Evolutionary conservation across 2,888 invertebrate species (phyloP), one percentile per base, ranked within the genome.

Genomic region (Pelosia muscerda): DNA sequence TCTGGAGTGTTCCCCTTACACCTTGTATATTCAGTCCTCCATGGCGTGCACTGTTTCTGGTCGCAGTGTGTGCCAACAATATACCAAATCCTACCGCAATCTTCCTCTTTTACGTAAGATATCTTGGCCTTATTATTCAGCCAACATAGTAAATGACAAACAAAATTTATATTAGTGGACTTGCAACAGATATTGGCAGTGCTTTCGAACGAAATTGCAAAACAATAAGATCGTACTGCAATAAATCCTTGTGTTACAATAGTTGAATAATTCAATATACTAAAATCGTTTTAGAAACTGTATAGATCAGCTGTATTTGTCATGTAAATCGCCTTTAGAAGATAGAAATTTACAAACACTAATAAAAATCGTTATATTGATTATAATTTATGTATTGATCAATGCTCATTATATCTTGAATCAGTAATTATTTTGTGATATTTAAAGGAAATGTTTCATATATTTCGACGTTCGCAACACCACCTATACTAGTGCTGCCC

Each of bases 211-310:
- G 31, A 68, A 74, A 31, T 76, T 74, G 65, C 79, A 69, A 77
- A 76, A 79, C 75, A 75, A 75, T 72, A 73, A 70, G 55, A 69
- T 49, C 19, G n/a, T 55, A n/a, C 15, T 38, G 6, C 22, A 26
- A 73, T 76, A 76, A 79, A 75, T 78, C 68, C 63, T 42, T 28
- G 55, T 55, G 71, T 76, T 79, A 70, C 72, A 66, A 69, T 71
- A 72, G 60, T 72, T 69, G 67, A 75, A 77, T 71, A 75, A 55
- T 54, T 54, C 23, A 72, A n/a, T 49, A n/a, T 38, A 38, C 67
- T 65, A 49, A 38, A 58, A 68, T 42, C 15, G 19, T 15, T 1
- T 15, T 13, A 13, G 5, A 15, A 34, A 34, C 34, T 34, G 34
- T 42, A 6, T 49, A 49, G 5, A 9, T n/a, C 49, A 9, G 49